Evolutionary conservation across 2,888 invertebrate species (phyloP), one percentile per base, ranked within the genome.

Genomic region (Drosophila engyochracea): DNA sequence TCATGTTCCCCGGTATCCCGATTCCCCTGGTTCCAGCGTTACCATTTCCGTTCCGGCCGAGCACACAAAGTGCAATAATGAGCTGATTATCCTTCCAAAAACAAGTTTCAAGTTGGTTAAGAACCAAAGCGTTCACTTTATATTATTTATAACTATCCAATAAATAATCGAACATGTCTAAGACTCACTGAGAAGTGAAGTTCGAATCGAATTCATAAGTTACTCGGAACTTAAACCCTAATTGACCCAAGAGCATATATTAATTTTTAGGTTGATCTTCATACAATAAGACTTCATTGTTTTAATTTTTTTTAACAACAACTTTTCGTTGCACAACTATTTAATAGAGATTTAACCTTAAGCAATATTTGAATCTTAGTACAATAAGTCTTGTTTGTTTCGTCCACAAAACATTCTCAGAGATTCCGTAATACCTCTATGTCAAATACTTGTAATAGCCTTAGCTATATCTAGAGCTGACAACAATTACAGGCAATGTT

Each of bases 31-130:
- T 39, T 39, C 9, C 39, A 19, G 25, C 37, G n/a, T 52, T 30
- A 25, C 54, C 28, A 53, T 62, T 68, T 59, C 37, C 47, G 87
- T 76, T 82, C 64, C 77, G 71, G 72, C 54, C 70, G 75, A 79
- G 51, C 55, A 71, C 72, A 70, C 68, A 70, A 75, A 79, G 74
- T 72, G 78, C 55, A 49, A 30, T 60, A 63, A 78, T 51, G 49
- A 72, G 31, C 67, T 28, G 12, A 35, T 30, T 25, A 28, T 12
- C 33, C n/a, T 31, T 28, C 4, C 12, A 22, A 57, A 33, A 25
- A 66, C 66, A 12, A 19, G 39, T 35, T 6, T 25, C 19, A 25
- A 68, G 25, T 31, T 55, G 55, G n/a, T 12, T n/a, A n/a, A n/a
- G n/a, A n/a, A n/a, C n/a, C n/a, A 6, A 22, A 6, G 44, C 22